Conservation (phyloP, 2,113 vertebrate genomes). For the Ifrita kowaldi region DNA sequence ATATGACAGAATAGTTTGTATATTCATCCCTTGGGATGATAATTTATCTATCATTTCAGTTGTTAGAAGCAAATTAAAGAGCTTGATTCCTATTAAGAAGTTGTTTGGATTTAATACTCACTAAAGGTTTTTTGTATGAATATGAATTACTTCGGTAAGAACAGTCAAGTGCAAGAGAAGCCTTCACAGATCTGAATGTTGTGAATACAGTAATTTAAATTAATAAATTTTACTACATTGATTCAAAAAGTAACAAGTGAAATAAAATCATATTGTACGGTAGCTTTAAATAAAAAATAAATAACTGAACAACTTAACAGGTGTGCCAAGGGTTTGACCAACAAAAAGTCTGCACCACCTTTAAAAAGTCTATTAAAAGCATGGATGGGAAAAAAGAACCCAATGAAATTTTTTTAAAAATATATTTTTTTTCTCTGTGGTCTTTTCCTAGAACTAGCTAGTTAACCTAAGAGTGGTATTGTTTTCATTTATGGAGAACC, state of each 20-base stretch:
- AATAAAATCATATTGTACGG: neutral
- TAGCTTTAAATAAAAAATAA: neutral
- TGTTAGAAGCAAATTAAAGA: neutral
- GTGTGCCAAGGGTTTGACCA: neutral
- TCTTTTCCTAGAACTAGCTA: neutral
- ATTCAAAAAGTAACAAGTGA: neutral
- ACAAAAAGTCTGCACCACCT: neutral
- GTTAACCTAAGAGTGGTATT: neutral
- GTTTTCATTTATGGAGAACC: neutral
- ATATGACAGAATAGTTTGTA: neutral
- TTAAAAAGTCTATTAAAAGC: neutral
- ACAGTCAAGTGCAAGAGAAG: neutral
- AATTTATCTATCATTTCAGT: neutral
- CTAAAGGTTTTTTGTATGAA: neutral
- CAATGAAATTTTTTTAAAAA: neutral
- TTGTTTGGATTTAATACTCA: neutral
- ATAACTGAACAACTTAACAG: neutral
- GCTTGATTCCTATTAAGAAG: neutral
- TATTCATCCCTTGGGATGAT: neutral
- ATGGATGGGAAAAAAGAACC: rapidly evolving
- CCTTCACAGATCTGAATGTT: neutral
- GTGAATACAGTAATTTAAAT: neutral
- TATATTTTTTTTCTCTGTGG: neutral
- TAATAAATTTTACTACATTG: neutral
- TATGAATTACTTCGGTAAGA: neutral